These are phyloP conservation scores for Dynastes grantii DNA, from an alignment of 2,888 invertebrate species.

Conservation along the genomic window DNA sequence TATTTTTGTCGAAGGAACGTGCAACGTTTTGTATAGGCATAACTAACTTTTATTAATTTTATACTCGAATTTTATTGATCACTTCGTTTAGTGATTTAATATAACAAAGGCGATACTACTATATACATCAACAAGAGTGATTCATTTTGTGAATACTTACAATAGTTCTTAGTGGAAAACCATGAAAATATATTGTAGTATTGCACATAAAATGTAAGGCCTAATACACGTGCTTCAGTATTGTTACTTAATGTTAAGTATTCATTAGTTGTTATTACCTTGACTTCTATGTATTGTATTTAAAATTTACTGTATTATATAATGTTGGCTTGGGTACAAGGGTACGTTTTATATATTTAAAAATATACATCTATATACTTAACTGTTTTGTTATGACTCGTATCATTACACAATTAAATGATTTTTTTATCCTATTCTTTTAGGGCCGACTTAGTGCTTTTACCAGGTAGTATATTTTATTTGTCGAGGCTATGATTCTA, in stretches of 20 bases:
- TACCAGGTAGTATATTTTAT: too few species aligned
- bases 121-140: slow-evolving; percentile 27
- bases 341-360: slow-evolving; percentile 55
- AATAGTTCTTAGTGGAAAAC: slow-evolving; percentile 47
- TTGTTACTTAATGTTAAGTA: slow-evolving; percentile 53
- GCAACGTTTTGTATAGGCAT: too few species aligned
- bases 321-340: slow-evolving; percentile 56
- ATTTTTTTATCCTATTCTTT: neutral
- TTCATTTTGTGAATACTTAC: slow-evolving; percentile 47
- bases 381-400: slow-evolving; percentile 5
- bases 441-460: too few species aligned
- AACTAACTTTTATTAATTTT: too few species aligned
- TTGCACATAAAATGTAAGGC: slow-evolving; percentile 54
- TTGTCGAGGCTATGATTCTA: too few species aligned
- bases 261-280: slow-evolving; percentile 50
- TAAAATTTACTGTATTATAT: slow-evolving; percentile 53
- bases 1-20: too few species aligned
- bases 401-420: neutral
- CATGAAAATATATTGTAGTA: slow-evolving; percentile 48
- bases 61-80: too few species aligned
- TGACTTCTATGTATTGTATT: slow-evolving; percentile 50
- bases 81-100: too few species aligned
- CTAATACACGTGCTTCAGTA: slow-evolving; percentile 59
- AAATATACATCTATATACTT: slow-evolving; percentile 48
- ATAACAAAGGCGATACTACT: too few species aligned